These are phyloP conservation scores for Stratiomys singularior DNA, from an alignment of 2,888 invertebrate species.

Conservation along the genomic window DNA sequence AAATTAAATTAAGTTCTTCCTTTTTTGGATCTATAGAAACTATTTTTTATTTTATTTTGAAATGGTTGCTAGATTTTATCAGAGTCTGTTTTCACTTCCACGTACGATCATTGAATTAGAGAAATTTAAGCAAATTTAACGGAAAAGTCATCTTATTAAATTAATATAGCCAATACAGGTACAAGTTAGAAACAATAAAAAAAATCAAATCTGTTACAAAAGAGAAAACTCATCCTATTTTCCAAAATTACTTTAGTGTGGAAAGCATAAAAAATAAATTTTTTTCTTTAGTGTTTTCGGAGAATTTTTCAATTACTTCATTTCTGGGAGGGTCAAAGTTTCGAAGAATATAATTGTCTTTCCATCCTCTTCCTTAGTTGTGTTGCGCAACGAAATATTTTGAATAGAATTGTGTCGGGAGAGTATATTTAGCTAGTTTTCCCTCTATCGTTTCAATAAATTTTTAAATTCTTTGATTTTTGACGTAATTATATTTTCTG, in stretches of 20 bases:
- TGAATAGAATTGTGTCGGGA: not conserved
- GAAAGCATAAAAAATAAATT: slow-evolving; percentile 36
- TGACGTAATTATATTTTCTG: not conserved
- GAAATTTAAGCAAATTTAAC: too few relatives aligned
- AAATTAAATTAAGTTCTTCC: not conserved
- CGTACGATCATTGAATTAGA: not conserved
- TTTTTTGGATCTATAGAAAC: not conserved
- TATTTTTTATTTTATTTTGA: not conserved
- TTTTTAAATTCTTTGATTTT: not conserved
- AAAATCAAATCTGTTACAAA: slow-evolving; percentile 4
- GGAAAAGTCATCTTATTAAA: too few relatives aligned
- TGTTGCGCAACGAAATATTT: not conserved
- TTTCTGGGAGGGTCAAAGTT: slow-evolving; percentile 9
- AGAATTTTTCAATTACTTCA: not conserved
- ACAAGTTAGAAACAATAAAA: not conserved
- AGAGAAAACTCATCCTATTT: slow-evolving; percentile 25
- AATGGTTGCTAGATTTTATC: not conserved
- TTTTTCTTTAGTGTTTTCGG: not conserved
- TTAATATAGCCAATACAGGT: too few relatives aligned
- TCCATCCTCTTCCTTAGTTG: too few relatives aligned
- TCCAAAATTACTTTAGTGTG: slow-evolving; percentile 20
- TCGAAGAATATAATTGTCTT: not conserved
- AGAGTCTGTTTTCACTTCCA: not conserved
- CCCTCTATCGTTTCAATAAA: not conserved
- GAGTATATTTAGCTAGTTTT: slow-evolving; percentile 8